A percentile compares a stretch with the other conserved stretches of the same genome.
Conservation (phyloP, 1,140 invertebrate species). For the Metaphire vulgaris region DNA sequence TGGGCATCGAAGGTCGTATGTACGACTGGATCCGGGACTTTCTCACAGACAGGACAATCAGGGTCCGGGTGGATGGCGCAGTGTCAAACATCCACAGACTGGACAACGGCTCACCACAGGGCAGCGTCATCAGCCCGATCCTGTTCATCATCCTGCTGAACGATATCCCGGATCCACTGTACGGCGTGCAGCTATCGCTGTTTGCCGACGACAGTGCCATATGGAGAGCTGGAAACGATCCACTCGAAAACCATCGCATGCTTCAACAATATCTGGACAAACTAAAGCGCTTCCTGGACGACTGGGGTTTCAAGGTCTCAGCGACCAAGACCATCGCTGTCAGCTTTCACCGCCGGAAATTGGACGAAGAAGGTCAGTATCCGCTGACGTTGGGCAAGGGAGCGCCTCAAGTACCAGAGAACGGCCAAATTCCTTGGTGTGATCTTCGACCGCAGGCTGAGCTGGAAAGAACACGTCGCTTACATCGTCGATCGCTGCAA, state of each 20-base stretch:
- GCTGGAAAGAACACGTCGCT: neutral
- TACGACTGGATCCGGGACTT: neutral
- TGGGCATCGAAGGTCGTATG: neutral
- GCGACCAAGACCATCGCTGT: too few relatives aligned
- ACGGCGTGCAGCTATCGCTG: neutral
- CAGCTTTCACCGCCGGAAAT: neutral
- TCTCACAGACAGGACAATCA: neutral
- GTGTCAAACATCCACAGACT: neutral
- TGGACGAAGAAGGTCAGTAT: neutral
- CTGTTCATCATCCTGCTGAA: too few relatives aligned
- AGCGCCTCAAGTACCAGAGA: neutral
- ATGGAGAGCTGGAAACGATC: neutral
- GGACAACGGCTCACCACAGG: constrained; percentile 8
- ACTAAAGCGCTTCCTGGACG: too few relatives aligned
- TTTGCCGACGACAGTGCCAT: constrained; percentile 4
- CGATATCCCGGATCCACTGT: too few relatives aligned
- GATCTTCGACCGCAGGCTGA: too few relatives aligned
- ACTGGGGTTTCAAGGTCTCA: too few relatives aligned
- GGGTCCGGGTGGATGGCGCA: neutral
- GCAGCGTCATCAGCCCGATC: neutral
- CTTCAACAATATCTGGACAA: too few relatives aligned
- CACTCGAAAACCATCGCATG: too few relatives aligned
- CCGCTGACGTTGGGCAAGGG: neutral
- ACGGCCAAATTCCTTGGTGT: too few relatives aligned
- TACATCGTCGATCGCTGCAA: neutral